Base-by-base conservation (phyloP, 1,140 invertebrate genomes). In the Dendrolimus kikuchii region DNA sequence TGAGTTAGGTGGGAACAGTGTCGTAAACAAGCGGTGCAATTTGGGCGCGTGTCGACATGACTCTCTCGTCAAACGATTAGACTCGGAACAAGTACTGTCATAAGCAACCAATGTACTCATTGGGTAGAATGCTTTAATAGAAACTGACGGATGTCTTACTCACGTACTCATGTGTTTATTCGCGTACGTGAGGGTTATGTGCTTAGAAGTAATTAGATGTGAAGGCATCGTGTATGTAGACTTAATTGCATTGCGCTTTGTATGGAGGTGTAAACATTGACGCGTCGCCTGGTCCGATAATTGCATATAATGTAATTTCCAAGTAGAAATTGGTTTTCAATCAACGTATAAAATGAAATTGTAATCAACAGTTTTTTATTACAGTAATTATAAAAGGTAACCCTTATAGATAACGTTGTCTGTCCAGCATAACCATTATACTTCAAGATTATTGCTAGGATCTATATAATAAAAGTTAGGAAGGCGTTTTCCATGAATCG, bases 41-140 rank as follows among this genome's bases (percentile, higher is more conserved):
- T 70, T 77, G 72, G 60, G 57, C 64, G 60, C 64, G 55, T 57
- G 51, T 61, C 60, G 54, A 46, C 57, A 55, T 53, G 56, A 57
- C 39, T 52, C 55, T 53, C 64, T 60, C 59, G 47, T 62, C 58
- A 59, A 46, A 9, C 62, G 69, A 77, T 71, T 73, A 70, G 57
- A 70, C 59, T 68, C 55, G 58, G 23, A 71, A 68, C 71, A 74
- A 74, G 64, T 71, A 71, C 64, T 71, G 73, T 76, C 71, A 74
- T 72, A 66, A 59, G 60, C 71, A 71, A 61, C 57, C 40, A 54
- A 37, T 53, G 49, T 51, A 55, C 56, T 74, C 53, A 62, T 68
- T 64, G 51, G 58, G 51, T 65, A 62, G 60, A 66, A 63, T 56
- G 52, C 46, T 51, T 64, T 64, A 66, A 71, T 69, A 58, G 63